A percentile compares a stretch with the other conserved stretches of the same genome.
Conservation (phyloP, 2,888 invertebrate genomes). For the Pollenia angustigena region DNA sequence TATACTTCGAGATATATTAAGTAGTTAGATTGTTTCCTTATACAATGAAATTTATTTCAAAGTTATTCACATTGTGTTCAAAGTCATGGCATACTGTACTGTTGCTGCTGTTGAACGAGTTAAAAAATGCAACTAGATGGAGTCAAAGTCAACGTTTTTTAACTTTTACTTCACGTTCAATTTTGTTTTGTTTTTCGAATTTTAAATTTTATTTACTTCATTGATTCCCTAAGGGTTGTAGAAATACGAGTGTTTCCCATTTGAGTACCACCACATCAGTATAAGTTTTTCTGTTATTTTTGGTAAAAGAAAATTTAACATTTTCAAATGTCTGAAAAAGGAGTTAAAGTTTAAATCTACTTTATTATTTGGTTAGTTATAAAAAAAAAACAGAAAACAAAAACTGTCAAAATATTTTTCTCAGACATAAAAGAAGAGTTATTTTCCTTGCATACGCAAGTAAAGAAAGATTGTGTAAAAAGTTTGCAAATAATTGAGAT, state of each 20-base stretch:
- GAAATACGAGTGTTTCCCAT: constrained; percentile 43
- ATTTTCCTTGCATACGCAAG: background rate
- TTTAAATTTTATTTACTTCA: constrained; percentile 10
- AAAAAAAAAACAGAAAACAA: background rate
- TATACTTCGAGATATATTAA: constrained; percentile 44
- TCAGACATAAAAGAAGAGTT: background rate
- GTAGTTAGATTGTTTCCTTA: constrained; percentile 43
- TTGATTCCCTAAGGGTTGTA: constrained; percentile 48
- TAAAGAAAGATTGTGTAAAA: background rate
- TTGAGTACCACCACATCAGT: constrained; percentile 26
- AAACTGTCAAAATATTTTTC: constrained; percentile 3
- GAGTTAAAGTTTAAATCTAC: constrained; percentile 10
- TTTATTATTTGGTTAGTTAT: background rate
- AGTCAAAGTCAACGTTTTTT: constrained; percentile 20
- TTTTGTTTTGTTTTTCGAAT: too few relatives aligned
- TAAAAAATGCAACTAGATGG: constrained; percentile 40
- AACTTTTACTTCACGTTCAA: constrained; percentile 32
- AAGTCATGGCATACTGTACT: constrained; percentile 15
- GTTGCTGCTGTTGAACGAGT: background rate
- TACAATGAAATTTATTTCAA: constrained; percentile 28
- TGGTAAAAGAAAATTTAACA: constrained; percentile 13
- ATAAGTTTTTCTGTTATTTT: background rate
- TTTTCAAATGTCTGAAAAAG: constrained; percentile 11
- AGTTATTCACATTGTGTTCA: constrained; percentile 33
- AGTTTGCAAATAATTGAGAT: too few relatives aligned